phyloP scores from a whole-genome alignment of 2,888 invertebrate genomes.

The Anaspis maculata region DNA sequence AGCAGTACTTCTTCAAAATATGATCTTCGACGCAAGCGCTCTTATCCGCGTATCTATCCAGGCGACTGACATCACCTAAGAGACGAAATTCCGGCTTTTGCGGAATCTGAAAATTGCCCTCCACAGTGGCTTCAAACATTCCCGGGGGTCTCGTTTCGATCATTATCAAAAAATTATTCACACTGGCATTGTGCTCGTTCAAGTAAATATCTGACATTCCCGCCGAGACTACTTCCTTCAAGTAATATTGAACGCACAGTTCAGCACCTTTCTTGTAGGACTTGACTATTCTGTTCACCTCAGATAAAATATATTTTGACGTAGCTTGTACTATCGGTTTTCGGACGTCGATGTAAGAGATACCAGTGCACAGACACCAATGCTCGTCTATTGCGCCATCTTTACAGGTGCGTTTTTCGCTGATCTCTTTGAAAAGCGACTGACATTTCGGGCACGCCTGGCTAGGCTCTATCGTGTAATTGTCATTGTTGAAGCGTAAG shows the following conservation, averaged over 20 bases:
- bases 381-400: constrained; percentile 60
- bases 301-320: too few species aligned
- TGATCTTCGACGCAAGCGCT: neutral
- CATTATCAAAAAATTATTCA: constrained; percentile 54
- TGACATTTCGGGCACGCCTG: constrained; percentile 56
- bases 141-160: too few species aligned
- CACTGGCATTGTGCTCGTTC: constrained; percentile 21
- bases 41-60: neutral
- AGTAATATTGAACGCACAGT: constrained; percentile 35
- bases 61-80: neutral
- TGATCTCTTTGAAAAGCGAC: constrained; percentile 51
- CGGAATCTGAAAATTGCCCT: neutral
- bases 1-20: neutral
- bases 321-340: too few species aligned
- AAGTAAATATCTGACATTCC: constrained; percentile 27
- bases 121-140: neutral
- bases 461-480: constrained; percentile 31
- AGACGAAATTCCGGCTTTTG: neutral
- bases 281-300: constrained; percentile 14
- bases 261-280: constrained; percentile 20
- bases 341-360: constrained; percentile 47
- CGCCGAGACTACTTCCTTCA: constrained; percentile 27
- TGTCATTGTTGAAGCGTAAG: constrained; percentile 44
- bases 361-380: constrained; percentile 68
- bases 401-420: constrained; percentile 53